Conservation (phyloP, 1,140 invertebrate genomes). For the Vollenhovia emeryi region DNA sequence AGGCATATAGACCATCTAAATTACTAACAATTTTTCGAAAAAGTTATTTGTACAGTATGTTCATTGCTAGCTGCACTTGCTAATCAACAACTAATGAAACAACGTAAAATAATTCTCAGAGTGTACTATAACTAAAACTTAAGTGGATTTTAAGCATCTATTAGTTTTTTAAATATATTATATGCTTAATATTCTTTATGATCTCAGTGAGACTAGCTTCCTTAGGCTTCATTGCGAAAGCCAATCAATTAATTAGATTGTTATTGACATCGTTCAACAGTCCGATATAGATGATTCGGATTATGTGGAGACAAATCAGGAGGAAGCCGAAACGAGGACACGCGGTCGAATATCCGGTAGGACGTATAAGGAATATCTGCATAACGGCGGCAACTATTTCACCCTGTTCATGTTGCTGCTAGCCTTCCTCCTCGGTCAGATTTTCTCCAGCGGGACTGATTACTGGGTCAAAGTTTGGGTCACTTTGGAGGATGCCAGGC, state of each 20-base stretch:
- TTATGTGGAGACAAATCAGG: background rate
- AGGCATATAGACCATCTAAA: too few relatives aligned
- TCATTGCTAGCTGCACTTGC: too few relatives aligned
- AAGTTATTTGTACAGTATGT: background rate
- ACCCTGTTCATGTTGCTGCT: constrained; percentile 87
- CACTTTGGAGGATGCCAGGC: constrained; percentile 82
- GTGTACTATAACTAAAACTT: background rate
- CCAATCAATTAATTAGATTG: background rate
- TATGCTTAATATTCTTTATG: background rate
- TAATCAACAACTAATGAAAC: background rate
- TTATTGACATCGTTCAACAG: background rate
- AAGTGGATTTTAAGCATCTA: background rate
- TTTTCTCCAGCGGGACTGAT: constrained; percentile 89
- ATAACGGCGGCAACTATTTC: constrained; percentile 87
- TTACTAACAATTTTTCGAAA: too few relatives aligned
- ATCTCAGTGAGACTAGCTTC: background rate
- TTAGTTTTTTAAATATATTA: background rate
- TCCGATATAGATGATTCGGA: constrained; percentile 31
- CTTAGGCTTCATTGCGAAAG: background rate
- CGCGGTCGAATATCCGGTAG: constrained; percentile 86
- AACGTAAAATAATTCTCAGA: background rate
- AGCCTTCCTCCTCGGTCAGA: constrained; percentile 89
- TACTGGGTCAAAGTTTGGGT: constrained; percentile 94
- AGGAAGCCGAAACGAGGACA: constrained; percentile 78
- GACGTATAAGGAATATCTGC: constrained; percentile 89